Percentiles rank a stretch among this genome's conserved stretches.
These are phyloP conservation scores for Podarcis muralis DNA, from an alignment of 2,113 vertebrate species.

Conservation along the genomic window DNA sequence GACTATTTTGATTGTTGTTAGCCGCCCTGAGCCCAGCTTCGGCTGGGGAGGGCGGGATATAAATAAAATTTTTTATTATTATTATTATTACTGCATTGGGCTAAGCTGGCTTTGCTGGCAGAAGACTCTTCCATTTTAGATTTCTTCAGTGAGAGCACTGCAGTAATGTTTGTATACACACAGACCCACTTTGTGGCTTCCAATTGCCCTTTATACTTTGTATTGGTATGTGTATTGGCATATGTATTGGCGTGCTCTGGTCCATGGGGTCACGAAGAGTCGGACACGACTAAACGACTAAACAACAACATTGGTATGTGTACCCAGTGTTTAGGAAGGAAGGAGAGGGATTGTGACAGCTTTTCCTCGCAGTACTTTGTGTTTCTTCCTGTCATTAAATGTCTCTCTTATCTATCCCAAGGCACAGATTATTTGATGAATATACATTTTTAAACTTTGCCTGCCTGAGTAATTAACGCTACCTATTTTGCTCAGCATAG, in stretches of 20 bases:
- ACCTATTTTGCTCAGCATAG: not conserved
- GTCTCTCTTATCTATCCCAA: not conserved
- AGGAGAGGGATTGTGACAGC: not conserved
- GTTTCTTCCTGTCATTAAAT: not conserved
- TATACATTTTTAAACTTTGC: not conserved
- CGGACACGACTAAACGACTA: too few relatives aligned
- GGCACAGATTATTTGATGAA: not conserved
- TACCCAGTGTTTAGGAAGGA: not conserved
- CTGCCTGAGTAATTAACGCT: slow-evolving; percentile 5
- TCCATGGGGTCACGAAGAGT: too few relatives aligned
- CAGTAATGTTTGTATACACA: not conserved
- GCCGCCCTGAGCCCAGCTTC: too few relatives aligned
- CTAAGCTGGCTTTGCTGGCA: not conserved
- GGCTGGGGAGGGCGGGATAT: too few relatives aligned
- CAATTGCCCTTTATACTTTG: not conserved
- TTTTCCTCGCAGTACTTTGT: not conserved
- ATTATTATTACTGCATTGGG: not conserved
- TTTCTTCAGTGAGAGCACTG: not conserved
- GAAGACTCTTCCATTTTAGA: not conserved
- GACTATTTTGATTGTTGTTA: too few relatives aligned
- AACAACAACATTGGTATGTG: too few relatives aligned
- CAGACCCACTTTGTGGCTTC: not conserved
- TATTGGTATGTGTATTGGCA: not conserved
- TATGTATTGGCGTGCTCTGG: too few relatives aligned
- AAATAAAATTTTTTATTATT: too few relatives aligned